Evolutionary conservation across 2,113 vertebrate species (phyloP).

Genomic region (Catharus fuscescens): DNA sequence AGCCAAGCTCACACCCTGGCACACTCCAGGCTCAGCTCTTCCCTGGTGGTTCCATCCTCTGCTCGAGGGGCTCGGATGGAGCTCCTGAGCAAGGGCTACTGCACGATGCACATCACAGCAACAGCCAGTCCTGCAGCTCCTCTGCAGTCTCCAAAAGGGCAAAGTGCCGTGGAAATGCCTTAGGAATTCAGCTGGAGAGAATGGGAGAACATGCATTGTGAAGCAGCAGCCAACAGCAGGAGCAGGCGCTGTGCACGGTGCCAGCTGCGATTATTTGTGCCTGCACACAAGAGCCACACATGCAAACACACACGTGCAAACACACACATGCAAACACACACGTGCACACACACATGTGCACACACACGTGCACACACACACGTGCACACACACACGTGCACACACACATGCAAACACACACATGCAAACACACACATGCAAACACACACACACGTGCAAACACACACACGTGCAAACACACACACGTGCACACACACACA

Average conservation of each 20-base stretch:
- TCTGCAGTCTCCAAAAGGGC: not conserved
- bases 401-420: too few relatives aligned
- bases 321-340: too few relatives aligned
- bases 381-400: too few relatives aligned
- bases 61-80: not conserved
- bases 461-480: not conserved
- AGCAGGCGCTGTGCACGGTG: not conserved
- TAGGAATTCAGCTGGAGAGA: constrained; percentile 15
- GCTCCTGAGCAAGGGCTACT: not conserved
- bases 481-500: not conserved
- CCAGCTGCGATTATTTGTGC: constrained; percentile 1
- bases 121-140: not conserved
- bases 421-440: too few relatives aligned
- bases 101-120: not conserved
- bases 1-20: not conserved
- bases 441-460: too few relatives aligned
- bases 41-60: not conserved
- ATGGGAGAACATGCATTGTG: not conserved
- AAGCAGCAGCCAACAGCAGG: not conserved
- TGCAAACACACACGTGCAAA: not conserved
- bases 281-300: not conserved
- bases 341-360: too few relatives aligned
- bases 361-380: too few relatives aligned
- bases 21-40: not conserved
- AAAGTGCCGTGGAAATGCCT: constrained; percentile 12